A percentile compares a stretch with the other conserved stretches of the same genome.
Conservation (phyloP, 2,888 invertebrate genomes). For the Pyrgus malvae region DNA sequence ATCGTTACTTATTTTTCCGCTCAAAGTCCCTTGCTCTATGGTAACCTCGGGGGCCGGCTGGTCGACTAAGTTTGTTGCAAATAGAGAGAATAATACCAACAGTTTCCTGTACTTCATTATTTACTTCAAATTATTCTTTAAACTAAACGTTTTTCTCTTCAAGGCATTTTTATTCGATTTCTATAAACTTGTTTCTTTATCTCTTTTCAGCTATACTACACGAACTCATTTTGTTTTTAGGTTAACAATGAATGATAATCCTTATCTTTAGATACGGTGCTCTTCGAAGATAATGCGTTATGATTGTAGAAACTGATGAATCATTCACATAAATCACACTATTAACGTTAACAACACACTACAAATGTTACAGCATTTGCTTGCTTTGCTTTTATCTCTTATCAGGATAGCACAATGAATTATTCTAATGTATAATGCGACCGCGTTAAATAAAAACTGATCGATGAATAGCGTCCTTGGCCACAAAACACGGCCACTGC, state of each 20-base stretch:
- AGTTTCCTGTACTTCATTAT: constrained; percentile 56
- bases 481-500: constrained; percentile 35
- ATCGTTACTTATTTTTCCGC: constrained; percentile 63
- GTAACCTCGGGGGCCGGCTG: constrained; percentile 66
- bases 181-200: background rate
- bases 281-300: too few species aligned
- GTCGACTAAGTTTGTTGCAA: constrained; percentile 64
- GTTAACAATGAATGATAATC: too few species aligned
- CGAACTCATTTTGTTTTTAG: too few species aligned
- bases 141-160: background rate
- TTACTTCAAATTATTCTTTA: background rate
- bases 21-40: constrained; percentile 65
- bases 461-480: background rate
- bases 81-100: constrained; percentile 60
- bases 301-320: too few species aligned
- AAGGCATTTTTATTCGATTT: background rate
- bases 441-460: background rate
- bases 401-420: too few species aligned
- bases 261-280: too few species aligned
- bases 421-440: background rate
- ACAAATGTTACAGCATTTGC: too few species aligned
- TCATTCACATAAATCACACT: too few species aligned
- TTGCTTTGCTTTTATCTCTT: too few species aligned
- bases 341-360: too few species aligned
- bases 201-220: too few species aligned